Base-by-base conservation (phyloP, 1,140 invertebrate species). In the Alviniconcha marisindica region DNA sequence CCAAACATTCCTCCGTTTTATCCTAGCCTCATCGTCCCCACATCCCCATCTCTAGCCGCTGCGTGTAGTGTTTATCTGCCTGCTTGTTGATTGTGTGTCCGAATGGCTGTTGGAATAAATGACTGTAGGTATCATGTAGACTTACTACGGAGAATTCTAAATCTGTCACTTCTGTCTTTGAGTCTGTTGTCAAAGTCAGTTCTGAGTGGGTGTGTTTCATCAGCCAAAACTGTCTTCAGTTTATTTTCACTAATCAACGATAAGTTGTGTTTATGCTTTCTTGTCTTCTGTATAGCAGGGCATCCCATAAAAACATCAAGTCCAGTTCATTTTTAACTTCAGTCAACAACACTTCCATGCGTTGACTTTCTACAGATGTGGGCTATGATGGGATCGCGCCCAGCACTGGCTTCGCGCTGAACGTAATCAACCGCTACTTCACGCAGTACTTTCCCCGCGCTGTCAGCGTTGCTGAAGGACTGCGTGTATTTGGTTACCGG, bases 391-490 rank as follows among this genome's bases (percentile, higher is more conserved):
- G 89, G 4, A 85, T 88, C 12, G 40, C 69, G 18, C 69, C 83
- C 24, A 77, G 81, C 36, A 77, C 81, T 28, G 89, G 89, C 18
- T 91, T 88, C 44, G 88, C 90, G n/a, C 87, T 90, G 66, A 89
- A 92, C 78, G 87, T 92, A 10, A 42, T 92, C 15, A 91, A 92
- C 84, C 84, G 69, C 38, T 92, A 92, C 77, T 91, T 90, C 56
- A 79, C 86, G 18, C 83, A 87, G 60, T 90, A 91, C 82, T 92
- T 90, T 83, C 90, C 89, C 2, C 80, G 87, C 48, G 91, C 91
- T 15, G 80, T 90, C 3, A 85, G 83, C 24, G 24, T 91, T 14
- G 88, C 89, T 18, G 28, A 82, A 12, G 77, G 83, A 31, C 83
- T 92, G 28, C 63, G 83, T 38, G 44, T 83, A 24, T 77, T 77